Percentiles rank a stretch among this genome's conserved stretches.
Conservation (phyloP, 64 coral and sea anemone genomes). For the Platygyra sinensis region DNA sequence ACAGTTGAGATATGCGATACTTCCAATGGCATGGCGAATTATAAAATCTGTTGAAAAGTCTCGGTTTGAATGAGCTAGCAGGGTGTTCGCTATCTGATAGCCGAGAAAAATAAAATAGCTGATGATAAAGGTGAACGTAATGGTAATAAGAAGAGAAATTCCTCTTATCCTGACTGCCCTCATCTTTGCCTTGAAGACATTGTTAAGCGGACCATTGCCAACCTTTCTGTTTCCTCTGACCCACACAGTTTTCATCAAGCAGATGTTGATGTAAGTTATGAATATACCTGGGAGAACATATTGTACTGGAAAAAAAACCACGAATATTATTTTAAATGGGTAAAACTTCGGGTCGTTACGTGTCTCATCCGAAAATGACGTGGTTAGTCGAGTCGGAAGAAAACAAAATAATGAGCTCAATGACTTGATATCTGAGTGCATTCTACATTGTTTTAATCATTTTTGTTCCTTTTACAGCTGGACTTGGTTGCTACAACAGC, state of each 20-base stretch:
- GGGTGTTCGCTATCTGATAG: not conserved
- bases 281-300: constrained; percentile 13
- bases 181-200: not conserved
- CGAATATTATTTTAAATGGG: not conserved
- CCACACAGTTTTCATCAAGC: not conserved
- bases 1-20: not conserved
- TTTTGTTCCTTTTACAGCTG: not conserved
- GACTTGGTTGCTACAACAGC: constrained; percentile 5
- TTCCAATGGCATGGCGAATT: not conserved
- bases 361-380: no score
- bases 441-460: not conserved
- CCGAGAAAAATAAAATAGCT: constrained; percentile 5
- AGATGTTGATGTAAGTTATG: constrained; percentile 18
- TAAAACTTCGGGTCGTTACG: not conserved
- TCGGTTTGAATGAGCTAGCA: not conserved
- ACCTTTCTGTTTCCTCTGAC: not conserved
- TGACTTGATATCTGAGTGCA: no score
- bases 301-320: not conserved
- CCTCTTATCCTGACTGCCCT: not conserved
- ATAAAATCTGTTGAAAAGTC: constrained; percentile 32
- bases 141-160: not conserved
- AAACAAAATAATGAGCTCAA: no score
- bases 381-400: no score
- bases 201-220: not conserved
- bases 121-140: constrained; percentile 39